phyloP scores from a whole-genome alignment of 2,113 vertebrate species.

The Acanthisitta chloris region DNA sequence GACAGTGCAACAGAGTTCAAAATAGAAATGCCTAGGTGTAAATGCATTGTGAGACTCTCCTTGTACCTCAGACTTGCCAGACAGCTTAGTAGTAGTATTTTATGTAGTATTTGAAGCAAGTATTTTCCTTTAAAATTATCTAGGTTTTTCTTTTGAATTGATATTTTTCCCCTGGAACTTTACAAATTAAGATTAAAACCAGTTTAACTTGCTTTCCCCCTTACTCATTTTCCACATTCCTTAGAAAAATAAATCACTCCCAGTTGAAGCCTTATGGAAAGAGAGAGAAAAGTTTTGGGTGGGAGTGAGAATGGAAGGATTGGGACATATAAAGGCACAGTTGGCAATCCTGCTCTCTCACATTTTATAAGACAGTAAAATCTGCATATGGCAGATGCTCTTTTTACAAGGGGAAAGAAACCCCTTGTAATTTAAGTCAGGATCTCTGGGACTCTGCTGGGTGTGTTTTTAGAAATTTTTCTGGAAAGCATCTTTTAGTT shows the following conservation, averaged over 20 bases:
- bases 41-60: neutral
- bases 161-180: neutral
- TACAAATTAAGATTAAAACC: neutral
- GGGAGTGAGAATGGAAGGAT: neutral
- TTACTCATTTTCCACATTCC: neutral
- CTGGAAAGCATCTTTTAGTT: conserved; percentile 12
- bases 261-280: neutral
- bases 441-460: conserved; percentile 23
- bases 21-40: neutral
- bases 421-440: conserved; percentile 5
- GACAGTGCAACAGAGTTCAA: neutral
- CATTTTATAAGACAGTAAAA: conserved; percentile 21
- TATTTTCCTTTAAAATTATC: neutral
- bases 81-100: neutral
- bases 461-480: conserved; percentile 10
- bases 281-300: neutral
- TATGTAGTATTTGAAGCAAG: neutral
- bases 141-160: neutral
- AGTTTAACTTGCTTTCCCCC: neutral
- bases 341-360: conserved; percentile 14
- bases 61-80: neutral
- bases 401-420: conserved; percentile 29
- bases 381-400: conserved; percentile 30
- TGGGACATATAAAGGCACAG: neutral
- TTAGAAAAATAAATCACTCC: neutral